Evolutionary conservation across 37 sponge, comb jelly and placozoan genomes (phyloP), one percentile per base, ranked within the genome.

Genomic region (Aplysina aerophoba): DNA sequence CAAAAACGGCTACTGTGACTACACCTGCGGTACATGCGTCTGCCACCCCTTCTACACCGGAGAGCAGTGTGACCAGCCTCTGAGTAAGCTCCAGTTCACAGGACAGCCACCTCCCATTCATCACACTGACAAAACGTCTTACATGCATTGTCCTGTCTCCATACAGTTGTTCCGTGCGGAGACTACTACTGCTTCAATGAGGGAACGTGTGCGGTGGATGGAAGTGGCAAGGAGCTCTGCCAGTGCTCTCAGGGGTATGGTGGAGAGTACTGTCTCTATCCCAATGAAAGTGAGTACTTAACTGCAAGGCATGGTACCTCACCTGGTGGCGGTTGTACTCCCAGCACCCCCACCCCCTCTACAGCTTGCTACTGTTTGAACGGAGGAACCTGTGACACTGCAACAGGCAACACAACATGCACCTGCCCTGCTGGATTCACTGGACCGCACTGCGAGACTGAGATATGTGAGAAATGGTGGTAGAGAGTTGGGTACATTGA

Each of bases 151-250:
- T 11, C 50, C 50, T 44, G 3, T 11, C 63, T 5, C 5, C 12
- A 11, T 62, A 14, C 27, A 69, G 71, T 69, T 15, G 11, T 12
- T 35, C 71, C 71, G 2, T 69, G 71, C 30, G 71, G 71, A 69
- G 71, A 69, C 31, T 69, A 69, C 71, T 69, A 69, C 71, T 69
- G 71, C 34, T 69, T 69, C 33, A 69, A 69, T 69, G 71, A 35
- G 19, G 71, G 71, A 31, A 16, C 34, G 33, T 69, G 71, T 69
- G 34, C 6, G 28, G 33, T 12, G 6, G 33, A 30, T 30, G 33
- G 4, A 69, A 35, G 34, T n/a, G 71, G 71, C 1, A 30, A 31
- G 34, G 34, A 30, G 17, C 6, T 5, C 6, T 69, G 71, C 34
- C 35, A n/a, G 30, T 69, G 71, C 34, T 2, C 11, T 30, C 35